Conservation (phyloP, 1,140 invertebrate species). For the Pissodes strobi region DNA sequence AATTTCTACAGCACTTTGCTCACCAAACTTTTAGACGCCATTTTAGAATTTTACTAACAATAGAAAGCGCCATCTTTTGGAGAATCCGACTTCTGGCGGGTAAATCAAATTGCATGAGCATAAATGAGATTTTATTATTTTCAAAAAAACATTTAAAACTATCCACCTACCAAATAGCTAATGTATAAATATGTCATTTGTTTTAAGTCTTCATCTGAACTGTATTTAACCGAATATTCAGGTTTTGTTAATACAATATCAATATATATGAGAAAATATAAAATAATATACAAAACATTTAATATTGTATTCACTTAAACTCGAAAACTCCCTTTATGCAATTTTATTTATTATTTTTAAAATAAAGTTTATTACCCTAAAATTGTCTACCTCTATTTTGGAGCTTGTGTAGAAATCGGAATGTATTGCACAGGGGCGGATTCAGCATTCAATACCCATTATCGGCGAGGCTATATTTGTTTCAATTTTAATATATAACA, state of each 20-base stretch:
- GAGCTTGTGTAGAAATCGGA: slow-evolving; percentile 33
- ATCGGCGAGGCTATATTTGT: too few relatives aligned
- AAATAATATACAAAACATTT: too few relatives aligned
- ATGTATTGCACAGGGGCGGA: slow-evolving; percentile 15
- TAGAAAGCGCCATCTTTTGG: slow-evolving; percentile 51
- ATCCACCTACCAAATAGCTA: too few relatives aligned
- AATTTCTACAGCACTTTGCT: slow-evolving; percentile 43
- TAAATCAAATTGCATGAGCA: slow-evolving; percentile 27
- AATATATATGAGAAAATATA: too few relatives aligned
- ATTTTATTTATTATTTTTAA: slow-evolving; percentile 1
- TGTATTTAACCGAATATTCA: too few relatives aligned
- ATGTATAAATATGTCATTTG: too few relatives aligned
- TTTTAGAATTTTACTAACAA: slow-evolving; percentile 50
- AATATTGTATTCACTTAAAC: too few relatives aligned
- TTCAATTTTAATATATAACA: too few relatives aligned
- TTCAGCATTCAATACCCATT: not conserved
- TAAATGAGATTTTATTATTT: too few relatives aligned
- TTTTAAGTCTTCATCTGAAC: too few relatives aligned
- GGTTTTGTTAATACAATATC: too few relatives aligned
- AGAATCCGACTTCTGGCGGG: slow-evolving; percentile 31
- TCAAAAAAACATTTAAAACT: too few relatives aligned
- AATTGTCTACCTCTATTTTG: slow-evolving; percentile 26
- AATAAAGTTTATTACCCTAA: slow-evolving; percentile 9
- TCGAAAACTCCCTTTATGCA: not conserved
- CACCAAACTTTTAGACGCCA: slow-evolving; percentile 51